Percentiles rank a stretch among this genome's conserved stretches.
phyloP scores from a whole-genome alignment of 2,888 invertebrate genomes.

The Cyrtodaria siliqua region DNA sequence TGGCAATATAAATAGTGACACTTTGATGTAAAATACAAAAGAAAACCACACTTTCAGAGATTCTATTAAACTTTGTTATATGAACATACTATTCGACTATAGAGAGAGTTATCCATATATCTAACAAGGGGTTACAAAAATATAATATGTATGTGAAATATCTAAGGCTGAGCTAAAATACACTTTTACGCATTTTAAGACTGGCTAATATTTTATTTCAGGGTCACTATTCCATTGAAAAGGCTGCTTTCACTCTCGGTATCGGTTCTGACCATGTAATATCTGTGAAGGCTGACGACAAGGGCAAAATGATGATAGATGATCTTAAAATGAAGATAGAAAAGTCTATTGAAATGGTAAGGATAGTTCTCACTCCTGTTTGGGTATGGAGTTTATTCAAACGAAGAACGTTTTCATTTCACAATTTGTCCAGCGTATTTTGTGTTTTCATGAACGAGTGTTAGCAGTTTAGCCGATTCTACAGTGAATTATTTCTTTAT shows the following conservation, averaged over 20 bases:
- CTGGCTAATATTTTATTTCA: slow-evolving; percentile 72
- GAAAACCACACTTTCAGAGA: too few species aligned
- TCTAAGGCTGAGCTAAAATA: too few species aligned
- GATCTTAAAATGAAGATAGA: slow-evolving; percentile 90
- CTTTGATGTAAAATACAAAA: too few species aligned
- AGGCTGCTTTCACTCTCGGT: slow-evolving; percentile 94
- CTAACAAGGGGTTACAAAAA: too few species aligned
- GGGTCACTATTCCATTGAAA: slow-evolving; percentile 94
- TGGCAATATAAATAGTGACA: too few species aligned
- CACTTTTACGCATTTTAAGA: too few species aligned
- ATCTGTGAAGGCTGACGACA: slow-evolving; percentile 90
- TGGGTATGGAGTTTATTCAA: not conserved
- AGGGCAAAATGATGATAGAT: slow-evolving; percentile 90
- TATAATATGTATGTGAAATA: too few species aligned
- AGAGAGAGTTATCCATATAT: too few species aligned
- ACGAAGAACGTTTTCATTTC: not conserved
- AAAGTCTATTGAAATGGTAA: slow-evolving; percentile 23
- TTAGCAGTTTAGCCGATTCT: not conserved
- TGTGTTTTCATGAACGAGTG: not conserved
- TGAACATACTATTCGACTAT: too few species aligned
- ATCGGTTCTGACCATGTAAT: slow-evolving; percentile 95
- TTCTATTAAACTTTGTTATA: too few species aligned
- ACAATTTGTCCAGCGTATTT: not conserved
- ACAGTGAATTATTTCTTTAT: too few species aligned
- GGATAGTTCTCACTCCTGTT: not conserved